Percentiles rank a stretch among this genome's conserved stretches.
phyloP scores from a whole-genome alignment of 2,797 vertebrate genomes.

The Spondyliosoma cantharus region DNA sequence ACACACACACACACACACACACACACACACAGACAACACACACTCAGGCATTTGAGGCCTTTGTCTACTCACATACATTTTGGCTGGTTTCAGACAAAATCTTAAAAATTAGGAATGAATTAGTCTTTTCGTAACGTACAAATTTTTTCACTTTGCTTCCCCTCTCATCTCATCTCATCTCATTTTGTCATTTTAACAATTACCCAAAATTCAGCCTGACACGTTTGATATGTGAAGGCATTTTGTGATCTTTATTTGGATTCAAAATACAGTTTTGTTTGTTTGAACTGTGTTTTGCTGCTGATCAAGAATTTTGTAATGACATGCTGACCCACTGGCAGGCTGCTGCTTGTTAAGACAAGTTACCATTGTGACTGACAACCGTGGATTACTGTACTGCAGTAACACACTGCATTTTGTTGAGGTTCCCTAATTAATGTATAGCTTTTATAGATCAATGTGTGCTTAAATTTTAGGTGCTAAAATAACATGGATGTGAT shows the following conservation, averaged over 20 bases:
- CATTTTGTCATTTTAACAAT: neutral
- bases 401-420: constrained; percentile 13
- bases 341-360: constrained; percentile 11
- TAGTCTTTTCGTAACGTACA: neutral
- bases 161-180: neutral
- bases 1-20: too few species aligned
- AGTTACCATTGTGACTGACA: constrained; percentile 5
- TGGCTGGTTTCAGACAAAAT: neutral
- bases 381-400: neutral
- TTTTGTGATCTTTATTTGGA: neutral
- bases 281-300: neutral
- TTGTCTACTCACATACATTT: neutral
- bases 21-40: too few species aligned
- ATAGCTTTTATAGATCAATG: neutral
- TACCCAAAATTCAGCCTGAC: neutral
- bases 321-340: constrained; percentile 1
- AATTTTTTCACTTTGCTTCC: neutral
- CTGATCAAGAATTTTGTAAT: neutral
- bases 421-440: neutral
- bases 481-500: constrained; percentile 16
- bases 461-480: constrained; percentile 7
- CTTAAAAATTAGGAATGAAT: neutral
- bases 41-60: neutral
- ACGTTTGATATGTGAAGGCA: neutral
- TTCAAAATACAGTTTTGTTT: neutral